Percentiles rank a stretch among this genome's conserved stretches.
Evolutionary conservation across 2,113 vertebrate genomes (phyloP).

Genomic region (Gasterosteus nipponicus): DNA sequence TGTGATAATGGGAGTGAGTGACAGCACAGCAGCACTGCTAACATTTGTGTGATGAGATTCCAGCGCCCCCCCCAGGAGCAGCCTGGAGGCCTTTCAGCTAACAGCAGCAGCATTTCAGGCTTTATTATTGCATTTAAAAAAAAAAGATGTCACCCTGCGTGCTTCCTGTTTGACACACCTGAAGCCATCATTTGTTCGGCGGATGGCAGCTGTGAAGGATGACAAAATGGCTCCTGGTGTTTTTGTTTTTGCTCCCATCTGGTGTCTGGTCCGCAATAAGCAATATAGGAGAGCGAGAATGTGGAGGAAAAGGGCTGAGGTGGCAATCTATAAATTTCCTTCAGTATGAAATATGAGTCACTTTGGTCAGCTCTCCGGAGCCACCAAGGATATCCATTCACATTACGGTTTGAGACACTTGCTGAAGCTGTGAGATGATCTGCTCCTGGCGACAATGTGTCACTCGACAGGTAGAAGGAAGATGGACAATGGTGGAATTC

Average conservation of each 20-base stretch:
- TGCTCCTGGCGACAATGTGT: conserved; percentile 1
- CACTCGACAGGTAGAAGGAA: background rate
- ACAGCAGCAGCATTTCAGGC: conserved; percentile 23
- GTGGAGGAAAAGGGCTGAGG: conserved; percentile 80
- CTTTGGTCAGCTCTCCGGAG: conserved; percentile 52
- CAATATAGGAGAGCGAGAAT: conserved; percentile 26
- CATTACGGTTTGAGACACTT: conserved; percentile 37
- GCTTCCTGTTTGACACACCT: conserved; percentile 57
- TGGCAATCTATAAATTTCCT: conserved; percentile 85
- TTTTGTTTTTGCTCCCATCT: conserved; percentile 85
- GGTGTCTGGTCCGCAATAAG: conserved; percentile 76
- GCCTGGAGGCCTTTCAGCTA: conserved; percentile 40
- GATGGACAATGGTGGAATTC: conserved; percentile 1
- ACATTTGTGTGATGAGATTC: conserved; percentile 30
- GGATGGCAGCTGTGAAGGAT: conserved; percentile 75
- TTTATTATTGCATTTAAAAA: conserved; percentile 39
- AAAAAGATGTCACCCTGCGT: conserved; percentile 39
- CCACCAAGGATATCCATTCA: conserved; percentile 51
- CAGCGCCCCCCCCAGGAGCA: conserved; percentile 14
- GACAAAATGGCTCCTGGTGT: conserved; percentile 85
- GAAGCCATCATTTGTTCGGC: conserved; percentile 62
- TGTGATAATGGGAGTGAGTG: background rate
- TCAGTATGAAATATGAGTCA: conserved; percentile 71
- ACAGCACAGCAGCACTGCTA: conserved; percentile 12
- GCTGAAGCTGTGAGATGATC: background rate